These are phyloP conservation scores for Limnephilus marmoratus DNA, from an alignment of 2,888 invertebrate species.

Conservation along the genomic window DNA sequence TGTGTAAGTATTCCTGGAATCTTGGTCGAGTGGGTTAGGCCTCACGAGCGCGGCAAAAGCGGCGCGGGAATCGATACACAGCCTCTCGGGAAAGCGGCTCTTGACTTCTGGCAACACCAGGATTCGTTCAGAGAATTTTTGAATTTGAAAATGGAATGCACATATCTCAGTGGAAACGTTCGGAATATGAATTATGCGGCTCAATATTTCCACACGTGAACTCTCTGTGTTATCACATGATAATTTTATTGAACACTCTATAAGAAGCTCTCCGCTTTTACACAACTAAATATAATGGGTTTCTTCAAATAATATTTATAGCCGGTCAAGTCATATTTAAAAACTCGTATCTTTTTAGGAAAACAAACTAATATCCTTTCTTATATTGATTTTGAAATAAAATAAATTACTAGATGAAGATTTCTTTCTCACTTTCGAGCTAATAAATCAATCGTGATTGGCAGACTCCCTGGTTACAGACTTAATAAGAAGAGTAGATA, in stretches of 20 bases:
- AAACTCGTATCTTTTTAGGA: too few species aligned
- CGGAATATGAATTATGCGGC: neutral
- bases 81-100: conserved; percentile 60
- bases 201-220: neutral
- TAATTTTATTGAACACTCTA: too few species aligned
- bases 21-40: neutral
- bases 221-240: neutral
- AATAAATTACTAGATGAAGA: too few species aligned
- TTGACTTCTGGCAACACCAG: conserved; percentile 47
- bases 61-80: conserved; percentile 62
- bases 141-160: conserved; percentile 28
- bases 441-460: too few species aligned
- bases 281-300: neutral
- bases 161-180: neutral
- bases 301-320: neutral
- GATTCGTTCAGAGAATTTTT: conserved; percentile 10
- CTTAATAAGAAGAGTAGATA: too few species aligned
- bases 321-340: neutral
- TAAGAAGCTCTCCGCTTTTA: neutral
- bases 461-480: too few species aligned
- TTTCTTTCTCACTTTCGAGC: too few species aligned
- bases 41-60: conserved; percentile 39
- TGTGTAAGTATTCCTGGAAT: neutral
- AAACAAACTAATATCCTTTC: too few species aligned
- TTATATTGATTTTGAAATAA: too few species aligned